Evolutionary conservation across 2,888 invertebrate genomes (phyloP).

Genomic region (Melieria picta): DNA sequence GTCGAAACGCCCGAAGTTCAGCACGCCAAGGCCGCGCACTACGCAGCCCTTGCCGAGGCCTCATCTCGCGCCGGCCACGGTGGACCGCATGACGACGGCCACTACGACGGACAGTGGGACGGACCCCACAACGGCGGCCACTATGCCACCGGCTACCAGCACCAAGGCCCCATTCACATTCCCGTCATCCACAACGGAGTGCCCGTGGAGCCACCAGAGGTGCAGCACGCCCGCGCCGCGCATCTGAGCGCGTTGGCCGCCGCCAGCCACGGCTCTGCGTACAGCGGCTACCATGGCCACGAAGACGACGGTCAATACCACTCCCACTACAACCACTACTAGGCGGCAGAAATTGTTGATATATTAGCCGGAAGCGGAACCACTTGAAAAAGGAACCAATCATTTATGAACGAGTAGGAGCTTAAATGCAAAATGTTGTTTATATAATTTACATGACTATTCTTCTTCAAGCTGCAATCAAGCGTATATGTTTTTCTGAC

Average conservation of each 20-base stretch:
- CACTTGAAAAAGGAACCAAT: no score
- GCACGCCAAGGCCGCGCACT: conserved; percentile 65
- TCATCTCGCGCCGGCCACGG: conserved; percentile 47
- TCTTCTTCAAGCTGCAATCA: conserved; percentile 45
- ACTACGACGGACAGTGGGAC: conserved; percentile 53
- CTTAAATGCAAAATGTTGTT: no score
- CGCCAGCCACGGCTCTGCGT: conserved; percentile 58
- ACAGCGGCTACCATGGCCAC: conserved; percentile 48
- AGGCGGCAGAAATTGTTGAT: background rate
- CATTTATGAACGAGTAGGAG: no score
- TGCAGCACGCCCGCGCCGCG: conserved; percentile 66
- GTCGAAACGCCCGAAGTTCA: conserved; percentile 69
- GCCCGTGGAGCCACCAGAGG: conserved; percentile 69
- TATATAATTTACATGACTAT: conserved; percentile 17
- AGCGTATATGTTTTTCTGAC: conserved; percentile 41
- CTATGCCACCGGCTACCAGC: conserved; percentile 57
- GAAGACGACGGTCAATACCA: conserved; percentile 60
- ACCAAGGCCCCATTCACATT: conserved; percentile 65
- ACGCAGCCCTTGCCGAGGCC: conserved; percentile 63
- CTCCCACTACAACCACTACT: conserved; percentile 53
- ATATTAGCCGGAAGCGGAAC: conserved; percentile 6
- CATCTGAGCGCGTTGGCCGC: conserved; percentile 64
- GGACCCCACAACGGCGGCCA: conserved; percentile 46
- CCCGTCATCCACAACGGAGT: conserved; percentile 67
- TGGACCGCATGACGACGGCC: conserved; percentile 48